Conservation (phyloP, 2,113 vertebrate genomes). For the Paracanthobrama guichenoti region DNA sequence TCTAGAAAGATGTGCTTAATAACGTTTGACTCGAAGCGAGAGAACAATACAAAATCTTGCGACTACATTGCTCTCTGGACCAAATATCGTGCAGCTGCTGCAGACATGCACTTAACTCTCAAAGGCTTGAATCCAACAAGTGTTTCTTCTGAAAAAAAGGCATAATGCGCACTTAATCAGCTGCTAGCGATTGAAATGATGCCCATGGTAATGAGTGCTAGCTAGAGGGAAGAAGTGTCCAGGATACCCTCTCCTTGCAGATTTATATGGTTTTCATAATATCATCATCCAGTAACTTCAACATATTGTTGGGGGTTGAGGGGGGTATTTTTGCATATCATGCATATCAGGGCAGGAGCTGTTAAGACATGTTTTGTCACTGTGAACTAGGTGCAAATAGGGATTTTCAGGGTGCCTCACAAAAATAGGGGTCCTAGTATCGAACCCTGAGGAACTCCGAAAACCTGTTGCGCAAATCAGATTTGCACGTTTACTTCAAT, state of each 20-base stretch:
- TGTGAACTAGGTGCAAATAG: conserved; percentile 51
- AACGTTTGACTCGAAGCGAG: conserved; percentile 68
- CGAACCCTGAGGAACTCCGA: conserved; percentile 65
- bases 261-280: background rate
- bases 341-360: conserved; percentile 54
- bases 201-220: conserved; percentile 39
- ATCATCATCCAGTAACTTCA: background rate
- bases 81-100: conserved; percentile 39
- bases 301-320: background rate
- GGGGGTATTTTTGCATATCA: conserved; percentile 70
- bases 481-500: conserved; percentile 66
- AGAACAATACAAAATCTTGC: conserved; percentile 58
- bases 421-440: conserved; percentile 52
- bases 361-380: conserved; percentile 58
- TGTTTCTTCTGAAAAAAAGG: conserved; percentile 32
- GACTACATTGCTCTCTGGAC: conserved; percentile 58
- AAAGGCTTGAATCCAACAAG: conserved; percentile 52
- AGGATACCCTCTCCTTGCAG: background rate
- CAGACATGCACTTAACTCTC: conserved; percentile 54
- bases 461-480: conserved; percentile 54
- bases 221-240: conserved; percentile 16
- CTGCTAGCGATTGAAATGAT: conserved; percentile 45
- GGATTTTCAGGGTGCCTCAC: conserved; percentile 43
- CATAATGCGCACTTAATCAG: conserved; percentile 17
- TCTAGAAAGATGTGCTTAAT: conserved; percentile 83